Conservation (phyloP, 2,113 vertebrate genomes). For the Stegastes partitus region DNA sequence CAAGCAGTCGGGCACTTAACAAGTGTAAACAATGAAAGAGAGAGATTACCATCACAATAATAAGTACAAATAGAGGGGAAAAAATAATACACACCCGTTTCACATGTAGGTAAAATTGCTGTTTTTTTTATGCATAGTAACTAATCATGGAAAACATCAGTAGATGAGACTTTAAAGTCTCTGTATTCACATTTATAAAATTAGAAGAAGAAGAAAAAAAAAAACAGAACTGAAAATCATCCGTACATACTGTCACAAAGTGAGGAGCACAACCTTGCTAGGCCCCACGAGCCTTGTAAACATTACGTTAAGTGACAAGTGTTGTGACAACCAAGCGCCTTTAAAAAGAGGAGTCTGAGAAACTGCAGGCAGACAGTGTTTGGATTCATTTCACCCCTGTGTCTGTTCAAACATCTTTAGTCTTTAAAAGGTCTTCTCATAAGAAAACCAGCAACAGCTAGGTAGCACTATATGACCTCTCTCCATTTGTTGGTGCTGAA, state of each 20-base stretch:
- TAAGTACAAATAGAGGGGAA: conserved; percentile 43
- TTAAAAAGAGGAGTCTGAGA: conserved; percentile 70
- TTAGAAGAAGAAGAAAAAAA: conserved; percentile 3
- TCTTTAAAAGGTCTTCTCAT: conserved; percentile 72
- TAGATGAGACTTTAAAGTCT: conserved; percentile 62
- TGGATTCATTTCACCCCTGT: conserved; percentile 60
- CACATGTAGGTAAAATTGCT: conserved; percentile 64
- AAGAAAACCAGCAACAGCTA: conserved; percentile 50
- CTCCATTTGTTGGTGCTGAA: conserved; percentile 29
- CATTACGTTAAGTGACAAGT: conserved; percentile 75
- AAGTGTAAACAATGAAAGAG: conserved; percentile 76
- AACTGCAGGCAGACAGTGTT: conserved; percentile 73
- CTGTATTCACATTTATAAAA: conserved; percentile 70
- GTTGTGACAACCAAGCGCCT: conserved; percentile 76
- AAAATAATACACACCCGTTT: conserved; percentile 75
- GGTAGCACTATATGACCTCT: conserved; percentile 32
- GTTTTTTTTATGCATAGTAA: conserved; percentile 79
- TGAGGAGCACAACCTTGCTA: conserved; percentile 64
- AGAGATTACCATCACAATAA: conserved; percentile 68
- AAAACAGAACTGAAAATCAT: conserved; percentile 35
- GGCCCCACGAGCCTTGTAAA: conserved; percentile 74
- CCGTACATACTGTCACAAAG: conserved; percentile 57
- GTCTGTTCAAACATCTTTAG: conserved; percentile 59
- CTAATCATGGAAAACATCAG: conserved; percentile 58
- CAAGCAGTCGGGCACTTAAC: conserved; percentile 68